These are phyloP conservation scores for Octonoba sinensis DNA, from an alignment of 2,888 invertebrate genomes.

Conservation along the genomic window DNA sequence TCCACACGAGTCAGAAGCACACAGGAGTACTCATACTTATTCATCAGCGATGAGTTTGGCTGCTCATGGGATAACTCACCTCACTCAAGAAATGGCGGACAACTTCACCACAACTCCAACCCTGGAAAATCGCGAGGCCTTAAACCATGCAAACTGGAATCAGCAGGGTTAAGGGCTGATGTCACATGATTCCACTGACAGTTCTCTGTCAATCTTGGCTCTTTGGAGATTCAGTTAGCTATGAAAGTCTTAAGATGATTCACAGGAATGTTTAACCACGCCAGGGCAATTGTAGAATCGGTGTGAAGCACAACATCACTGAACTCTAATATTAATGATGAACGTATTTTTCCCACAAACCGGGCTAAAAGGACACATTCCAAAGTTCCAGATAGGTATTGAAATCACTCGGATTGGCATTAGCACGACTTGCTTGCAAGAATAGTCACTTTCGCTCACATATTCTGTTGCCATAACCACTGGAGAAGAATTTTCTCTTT, in stretches of 20 bases:
- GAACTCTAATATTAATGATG: neutral
- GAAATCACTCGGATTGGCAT: too few species aligned
- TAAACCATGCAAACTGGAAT: neutral
- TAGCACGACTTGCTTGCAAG: constrained; percentile 9
- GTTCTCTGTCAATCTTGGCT: neutral
- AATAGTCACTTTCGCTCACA: neutral
- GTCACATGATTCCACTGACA: constrained; percentile 8
- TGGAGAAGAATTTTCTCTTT: neutral
- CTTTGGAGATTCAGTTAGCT: neutral
- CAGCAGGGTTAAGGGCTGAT: neutral
- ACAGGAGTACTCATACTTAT: neutral
- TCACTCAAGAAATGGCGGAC: too few species aligned
- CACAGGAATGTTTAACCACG: constrained; percentile 7
- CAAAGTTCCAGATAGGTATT: too few species aligned
- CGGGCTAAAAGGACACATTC: too few species aligned
- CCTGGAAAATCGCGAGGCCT: neutral
- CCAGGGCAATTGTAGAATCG: constrained; percentile 1
- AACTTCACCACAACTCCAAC: neutral
- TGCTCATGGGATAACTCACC: too few species aligned
- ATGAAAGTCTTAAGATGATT: constrained; percentile 10
- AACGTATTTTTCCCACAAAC: too few species aligned
- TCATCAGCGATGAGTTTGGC: neutral
- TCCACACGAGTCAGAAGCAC: too few species aligned
- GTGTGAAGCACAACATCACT: constrained; percentile 4
- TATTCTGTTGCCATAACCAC: neutral